Base-by-base conservation (phyloP, 2,888 invertebrate species). In the Lamellibrachia satsuma region DNA sequence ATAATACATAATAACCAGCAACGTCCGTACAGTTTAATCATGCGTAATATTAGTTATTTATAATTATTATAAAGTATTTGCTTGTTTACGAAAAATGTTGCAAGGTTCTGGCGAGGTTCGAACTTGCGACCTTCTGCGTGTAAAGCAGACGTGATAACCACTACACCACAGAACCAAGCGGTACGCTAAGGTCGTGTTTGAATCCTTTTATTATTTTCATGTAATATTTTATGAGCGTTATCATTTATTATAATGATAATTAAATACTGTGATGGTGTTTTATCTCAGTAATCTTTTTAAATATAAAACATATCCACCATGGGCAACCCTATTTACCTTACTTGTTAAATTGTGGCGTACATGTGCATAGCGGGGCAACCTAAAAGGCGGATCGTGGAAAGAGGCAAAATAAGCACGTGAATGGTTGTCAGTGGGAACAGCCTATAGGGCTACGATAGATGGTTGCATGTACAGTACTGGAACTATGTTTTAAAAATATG, bases 81-180 rank as follows among this genome's bases (percentile, higher is more conserved):
- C 75, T 22, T 15, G 75, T 6, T 0, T 75, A 75, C 22, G 22
- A 75, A 75, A 75, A 75, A 75, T 1, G 3, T 55, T 75, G 75
- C 75, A 6, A 75, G 75, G 75, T 75, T 75, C 75, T 75, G 75
- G 75, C 75, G 75, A 75, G 75, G 75, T 75, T 75, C 75, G 75
- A 75, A 75, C 75, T 75, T 22, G 75, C 75, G 75, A 75, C 75
- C 75, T 75, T 75, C 75, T 75, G 75, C 75, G 75, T 75, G 75
- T 75, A 75, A 75, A 75, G 75, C 75, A 75, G 75, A 75, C 75
- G 75, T 75, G 75, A 75, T 75, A 75, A 75, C 75, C 75, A 75
- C 75, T 75, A 75, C 75, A 75, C 75, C 75, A 75, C 75, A 75
- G 75, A 75, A 75, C 75, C 75, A 75, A 75, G 75, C 75, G 15